A percentile compares a stretch with the other conserved stretches of the same genome.
These are phyloP conservation scores for Lycaon pictus DNA, from an alignment of 2,113 vertebrate species.

Conservation along the genomic window DNA sequence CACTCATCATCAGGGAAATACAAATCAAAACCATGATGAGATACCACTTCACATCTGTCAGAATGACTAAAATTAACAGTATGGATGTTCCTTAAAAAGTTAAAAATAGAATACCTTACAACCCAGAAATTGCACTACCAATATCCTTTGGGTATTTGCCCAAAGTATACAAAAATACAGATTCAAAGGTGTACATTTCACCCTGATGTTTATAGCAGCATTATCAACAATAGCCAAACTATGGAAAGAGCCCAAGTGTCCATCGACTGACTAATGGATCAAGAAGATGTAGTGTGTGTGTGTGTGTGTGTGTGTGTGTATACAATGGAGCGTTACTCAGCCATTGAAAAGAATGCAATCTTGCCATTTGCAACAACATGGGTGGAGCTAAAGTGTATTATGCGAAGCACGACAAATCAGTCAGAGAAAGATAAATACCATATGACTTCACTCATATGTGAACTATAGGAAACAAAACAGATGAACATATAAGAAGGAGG, in stretches of 20 bases:
- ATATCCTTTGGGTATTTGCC: neutral
- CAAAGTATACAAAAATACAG: neutral
- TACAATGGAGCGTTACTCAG: neutral
- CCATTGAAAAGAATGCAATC: neutral
- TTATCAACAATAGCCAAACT: neutral
- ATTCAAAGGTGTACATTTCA: neutral
- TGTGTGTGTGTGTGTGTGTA: too few relatives aligned
- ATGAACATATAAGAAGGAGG: neutral
- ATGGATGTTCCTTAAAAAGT: neutral
- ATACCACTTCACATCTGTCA: neutral
- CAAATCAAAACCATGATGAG: neutral
- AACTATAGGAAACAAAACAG: neutral
- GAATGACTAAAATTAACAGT: neutral
- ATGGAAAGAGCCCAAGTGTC: neutral
- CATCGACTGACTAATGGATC: neutral
- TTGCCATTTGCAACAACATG: neutral
- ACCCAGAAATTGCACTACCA: neutral
- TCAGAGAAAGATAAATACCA: neutral
- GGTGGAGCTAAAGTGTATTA: neutral
- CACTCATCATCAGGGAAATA: neutral
- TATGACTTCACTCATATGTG: neutral
- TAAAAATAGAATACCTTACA: neutral
- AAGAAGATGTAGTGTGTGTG: neutral
- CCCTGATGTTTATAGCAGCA: neutral
- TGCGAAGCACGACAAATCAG: neutral